A percentile compares a stretch with the other conserved stretches of the same genome.
These are phyloP conservation scores for Schizopygopsis malacanthus DNA, from an alignment of 2,797 vertebrate genomes.

Conservation along the genomic window DNA sequence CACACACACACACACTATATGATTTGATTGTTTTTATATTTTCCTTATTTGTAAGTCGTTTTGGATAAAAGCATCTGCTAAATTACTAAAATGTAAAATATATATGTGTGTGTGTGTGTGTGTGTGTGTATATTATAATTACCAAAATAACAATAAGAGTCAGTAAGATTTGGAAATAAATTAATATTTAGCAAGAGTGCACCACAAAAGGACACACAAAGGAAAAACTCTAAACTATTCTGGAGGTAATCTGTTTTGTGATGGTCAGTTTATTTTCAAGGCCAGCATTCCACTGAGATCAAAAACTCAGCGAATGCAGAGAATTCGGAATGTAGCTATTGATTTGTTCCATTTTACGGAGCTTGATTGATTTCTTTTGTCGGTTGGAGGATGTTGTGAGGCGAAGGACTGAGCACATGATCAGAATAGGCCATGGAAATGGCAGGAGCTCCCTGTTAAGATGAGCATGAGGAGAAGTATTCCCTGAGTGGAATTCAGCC, in stretches of 20 bases:
- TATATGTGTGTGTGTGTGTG: too few species aligned
- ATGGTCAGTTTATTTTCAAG: neutral
- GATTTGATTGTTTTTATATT: too few species aligned
- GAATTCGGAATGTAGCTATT: neutral
- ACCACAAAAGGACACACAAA: neutral
- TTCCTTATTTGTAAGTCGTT: too few species aligned
- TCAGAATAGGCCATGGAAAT: neutral
- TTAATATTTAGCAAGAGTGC: neutral
- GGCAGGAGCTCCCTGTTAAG: neutral
- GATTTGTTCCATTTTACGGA: neutral
- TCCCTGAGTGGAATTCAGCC: neutral
- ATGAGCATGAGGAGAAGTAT: neutral
- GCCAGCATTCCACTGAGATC: neutral
- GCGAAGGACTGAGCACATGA: neutral
- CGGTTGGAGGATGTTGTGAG: neutral
- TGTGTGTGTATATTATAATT: too few species aligned
- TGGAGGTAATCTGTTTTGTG: neutral
- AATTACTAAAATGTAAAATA: too few species aligned
- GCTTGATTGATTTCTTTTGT: neutral
- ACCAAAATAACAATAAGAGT: neutral
- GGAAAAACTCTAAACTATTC: neutral
- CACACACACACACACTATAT: too few species aligned
- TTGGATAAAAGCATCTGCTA: too few species aligned
- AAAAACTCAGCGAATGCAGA: neutral
- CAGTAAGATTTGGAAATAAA: neutral